These are phyloP conservation scores for Cartodere bifasciata DNA, from an alignment of 2,888 invertebrate species.

Conservation along the genomic window DNA sequence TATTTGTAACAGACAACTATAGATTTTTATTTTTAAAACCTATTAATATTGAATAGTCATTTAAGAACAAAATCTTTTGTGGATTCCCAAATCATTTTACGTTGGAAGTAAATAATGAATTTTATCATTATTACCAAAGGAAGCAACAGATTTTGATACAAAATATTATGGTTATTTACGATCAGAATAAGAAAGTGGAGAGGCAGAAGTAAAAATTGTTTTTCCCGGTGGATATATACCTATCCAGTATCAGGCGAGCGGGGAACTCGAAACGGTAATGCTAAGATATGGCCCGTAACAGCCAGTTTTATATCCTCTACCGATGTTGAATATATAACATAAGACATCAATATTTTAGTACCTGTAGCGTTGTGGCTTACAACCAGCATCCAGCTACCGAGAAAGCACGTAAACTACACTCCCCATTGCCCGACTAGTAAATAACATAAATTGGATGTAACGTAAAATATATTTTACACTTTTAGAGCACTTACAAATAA, in stretches of 20 bases:
- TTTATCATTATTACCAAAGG: too few relatives aligned
- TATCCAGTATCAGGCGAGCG: constrained; percentile 25
- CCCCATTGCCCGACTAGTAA: constrained; percentile 10
- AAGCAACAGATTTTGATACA: too few relatives aligned
- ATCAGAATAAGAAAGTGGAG: constrained; percentile 9
- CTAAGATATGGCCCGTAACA: constrained; percentile 39
- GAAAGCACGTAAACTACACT: constrained; percentile 17
- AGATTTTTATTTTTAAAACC: too few relatives aligned
- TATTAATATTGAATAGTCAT: too few relatives aligned
- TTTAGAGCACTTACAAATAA: too few relatives aligned
- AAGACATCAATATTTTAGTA: constrained; percentile 37
- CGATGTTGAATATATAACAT: constrained; percentile 38
- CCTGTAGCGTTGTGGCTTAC: constrained; percentile 18
- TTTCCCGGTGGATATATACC: constrained; percentile 32
- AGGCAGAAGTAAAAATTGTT: constrained; percentile 31
- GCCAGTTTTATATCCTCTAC: constrained; percentile 38
- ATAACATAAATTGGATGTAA: constrained; percentile 21
- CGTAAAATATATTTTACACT: too few relatives aligned
- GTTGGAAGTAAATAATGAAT: too few relatives aligned
- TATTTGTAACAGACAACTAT: too few relatives aligned
- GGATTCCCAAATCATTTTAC: too few relatives aligned
- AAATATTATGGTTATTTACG: too few relatives aligned
- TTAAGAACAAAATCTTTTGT: too few relatives aligned
- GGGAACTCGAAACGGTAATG: constrained; percentile 31
- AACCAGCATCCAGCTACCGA: constrained; percentile 13